Conservation (phyloP, 2,797 vertebrate genomes). For the Triplophysa bombifrons region DNA sequence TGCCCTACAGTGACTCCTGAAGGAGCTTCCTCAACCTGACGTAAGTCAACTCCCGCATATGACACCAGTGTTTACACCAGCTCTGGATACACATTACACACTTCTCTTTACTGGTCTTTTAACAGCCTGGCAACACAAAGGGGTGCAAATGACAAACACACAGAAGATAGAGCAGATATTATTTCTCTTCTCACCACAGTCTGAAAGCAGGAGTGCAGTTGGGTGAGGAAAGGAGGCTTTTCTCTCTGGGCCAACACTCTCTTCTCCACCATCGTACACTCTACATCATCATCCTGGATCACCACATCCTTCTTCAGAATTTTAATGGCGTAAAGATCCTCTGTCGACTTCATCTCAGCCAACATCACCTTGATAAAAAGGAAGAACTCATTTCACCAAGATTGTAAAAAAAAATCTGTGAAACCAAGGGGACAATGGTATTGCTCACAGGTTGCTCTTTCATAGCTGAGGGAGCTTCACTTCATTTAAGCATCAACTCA, state of each 20-base stretch:
- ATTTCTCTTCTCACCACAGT: slow-evolving; percentile 81
- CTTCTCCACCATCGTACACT: slow-evolving; percentile 99
- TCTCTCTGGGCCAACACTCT: slow-evolving; percentile 90
- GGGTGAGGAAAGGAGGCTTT: slow-evolving; percentile 93
- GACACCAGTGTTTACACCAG: not conserved
- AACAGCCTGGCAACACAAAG: not conserved
- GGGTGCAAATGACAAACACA: not conserved
- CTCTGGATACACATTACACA: not conserved
- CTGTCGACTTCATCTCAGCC: slow-evolving; percentile 91
- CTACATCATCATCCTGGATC: slow-evolving; percentile 97
- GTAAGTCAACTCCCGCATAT: not conserved
- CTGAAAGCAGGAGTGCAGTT: slow-evolving; percentile 98
- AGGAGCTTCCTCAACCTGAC: not conserved
- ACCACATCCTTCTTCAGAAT: slow-evolving; percentile 98
- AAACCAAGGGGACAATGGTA: no score
- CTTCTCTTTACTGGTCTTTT: not conserved
- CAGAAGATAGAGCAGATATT: not conserved
- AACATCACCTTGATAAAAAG: slow-evolving; percentile 87
- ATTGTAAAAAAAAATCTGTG: no score
- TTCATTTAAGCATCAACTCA: no score
- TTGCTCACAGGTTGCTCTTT: no score
- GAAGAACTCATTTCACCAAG: not conserved
- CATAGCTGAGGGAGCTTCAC: no score
- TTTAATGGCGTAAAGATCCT: slow-evolving; percentile 95
- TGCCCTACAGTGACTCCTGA: not conserved